Conservation (phyloP, 2,113 vertebrate genomes). For the human (Homo sapiens) region GRCh38 chr9:36325501-36326000, state of each 20-base stretch:
- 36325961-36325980: not conserved
- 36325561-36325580: not conserved
- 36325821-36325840: not conserved
- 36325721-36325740: not conserved
- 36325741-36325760: not conserved
- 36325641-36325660: not conserved
- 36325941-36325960: not conserved
- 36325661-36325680: not conserved
- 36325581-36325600: not conserved
- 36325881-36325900: rapidly evolving
- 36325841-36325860: rapidly evolving
- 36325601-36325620: not conserved
- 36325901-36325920: not conserved
- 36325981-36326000: not conserved
- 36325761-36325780: not conserved
- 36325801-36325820: not conserved
- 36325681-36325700: no score
- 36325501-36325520: not conserved
- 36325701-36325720: no score
- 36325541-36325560: not conserved
- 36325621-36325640: not conserved
- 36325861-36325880: not conserved
- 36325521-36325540: not conserved
- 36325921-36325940: not conserved
- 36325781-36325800: not conserved